phyloP scores from a whole-genome alignment of 2,797 vertebrate species.

The Silurus lanzhouensis region DNA sequence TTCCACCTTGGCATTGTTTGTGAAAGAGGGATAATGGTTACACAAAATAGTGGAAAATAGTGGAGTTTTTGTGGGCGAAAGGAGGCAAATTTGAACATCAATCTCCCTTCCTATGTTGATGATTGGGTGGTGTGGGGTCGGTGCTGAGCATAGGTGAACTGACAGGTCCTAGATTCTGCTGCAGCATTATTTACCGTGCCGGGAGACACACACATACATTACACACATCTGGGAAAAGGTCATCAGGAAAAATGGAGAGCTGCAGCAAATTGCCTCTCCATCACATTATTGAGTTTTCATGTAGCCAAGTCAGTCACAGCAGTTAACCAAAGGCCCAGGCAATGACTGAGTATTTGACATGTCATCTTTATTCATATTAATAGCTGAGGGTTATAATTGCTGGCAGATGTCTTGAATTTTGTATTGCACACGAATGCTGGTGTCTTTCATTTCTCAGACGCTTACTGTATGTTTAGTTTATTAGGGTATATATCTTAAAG shows the following conservation, averaged over 20 bases:
- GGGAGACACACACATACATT: conserved; percentile 68
- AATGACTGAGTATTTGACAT: conserved; percentile 54
- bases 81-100: conserved; percentile 71
- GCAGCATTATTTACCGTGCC: conserved; percentile 71
- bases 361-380: conserved; percentile 58
- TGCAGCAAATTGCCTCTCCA: conserved; percentile 71
- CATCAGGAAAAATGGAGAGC: conserved; percentile 75
- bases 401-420: conserved; percentile 38
- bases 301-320: conserved; percentile 60
- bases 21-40: conserved; percentile 60
- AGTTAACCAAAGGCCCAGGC: conserved; percentile 50
- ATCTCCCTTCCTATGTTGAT: conserved; percentile 62
- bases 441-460: conserved; percentile 11
- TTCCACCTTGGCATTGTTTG: conserved; percentile 60
- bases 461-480: background rate
- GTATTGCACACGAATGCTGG: background rate
- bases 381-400: conserved; percentile 32
- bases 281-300: conserved; percentile 67
- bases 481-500: background rate
- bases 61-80: conserved; percentile 66
- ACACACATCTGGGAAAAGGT: conserved; percentile 78
- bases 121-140: conserved; percentile 69
- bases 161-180: conserved; percentile 68
- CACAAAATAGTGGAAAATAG: conserved; percentile 50
- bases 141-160: conserved; percentile 63